Evolutionary conservation across 2,113 vertebrate genomes (phyloP).

Genomic region (Apus apus): DNA sequence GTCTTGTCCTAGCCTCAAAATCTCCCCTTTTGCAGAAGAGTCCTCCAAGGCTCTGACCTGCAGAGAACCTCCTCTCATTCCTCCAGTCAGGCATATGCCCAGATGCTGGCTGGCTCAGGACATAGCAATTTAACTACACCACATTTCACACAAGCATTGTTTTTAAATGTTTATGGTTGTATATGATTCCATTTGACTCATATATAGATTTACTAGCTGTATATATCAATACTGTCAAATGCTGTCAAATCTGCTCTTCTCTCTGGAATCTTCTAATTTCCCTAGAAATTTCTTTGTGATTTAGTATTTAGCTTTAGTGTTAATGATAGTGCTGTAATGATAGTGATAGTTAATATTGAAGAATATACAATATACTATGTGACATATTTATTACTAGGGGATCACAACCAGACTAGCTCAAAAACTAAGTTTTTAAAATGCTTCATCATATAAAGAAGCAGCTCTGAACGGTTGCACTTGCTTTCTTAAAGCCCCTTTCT

Average conservation of each 20-base stretch:
- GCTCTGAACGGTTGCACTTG: not conserved
- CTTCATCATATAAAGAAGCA: not conserved
- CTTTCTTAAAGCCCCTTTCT: not conserved
- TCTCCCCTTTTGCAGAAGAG: not conserved
- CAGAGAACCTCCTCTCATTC: not conserved
- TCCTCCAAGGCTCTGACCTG: not conserved
- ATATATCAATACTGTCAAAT: not conserved
- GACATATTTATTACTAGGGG: not conserved
- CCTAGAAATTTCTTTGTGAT: not conserved
- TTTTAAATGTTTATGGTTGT: not conserved
- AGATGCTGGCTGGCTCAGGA: not conserved
- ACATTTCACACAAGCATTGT: not conserved
- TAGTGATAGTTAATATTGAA: too few relatives aligned
- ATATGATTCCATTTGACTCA: not conserved
- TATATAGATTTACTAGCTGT: not conserved
- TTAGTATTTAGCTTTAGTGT: not conserved
- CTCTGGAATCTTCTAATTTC: not conserved
- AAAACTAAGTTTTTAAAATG: not conserved
- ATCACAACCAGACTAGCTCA: not conserved
- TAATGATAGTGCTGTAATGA: not conserved
- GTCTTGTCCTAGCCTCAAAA: not conserved
- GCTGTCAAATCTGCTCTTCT: not conserved
- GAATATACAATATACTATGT: not conserved
- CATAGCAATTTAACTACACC: not conserved
- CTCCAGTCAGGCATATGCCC: not conserved